These are phyloP conservation scores for Pseudoatta argentina DNA, from an alignment of 1,140 invertebrate species.

Conservation along the genomic window DNA sequence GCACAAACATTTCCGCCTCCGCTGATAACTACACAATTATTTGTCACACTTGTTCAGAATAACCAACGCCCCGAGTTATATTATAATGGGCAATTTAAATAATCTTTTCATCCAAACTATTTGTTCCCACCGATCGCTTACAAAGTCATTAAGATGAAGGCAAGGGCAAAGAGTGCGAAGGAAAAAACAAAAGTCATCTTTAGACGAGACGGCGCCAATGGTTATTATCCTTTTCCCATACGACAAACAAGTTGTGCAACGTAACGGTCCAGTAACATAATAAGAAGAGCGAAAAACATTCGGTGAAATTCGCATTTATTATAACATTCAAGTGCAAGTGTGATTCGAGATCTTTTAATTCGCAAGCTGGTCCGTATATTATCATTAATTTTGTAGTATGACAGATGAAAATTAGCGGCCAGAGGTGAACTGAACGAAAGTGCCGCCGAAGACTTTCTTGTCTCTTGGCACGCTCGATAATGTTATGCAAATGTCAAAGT, in stretches of 20 bases:
- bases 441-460: not conserved
- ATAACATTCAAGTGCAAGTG: not conserved
- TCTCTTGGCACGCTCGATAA: slow-evolving; percentile 25
- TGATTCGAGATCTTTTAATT: not conserved
- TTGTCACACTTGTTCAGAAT: no score
- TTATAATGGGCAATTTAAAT: not conserved
- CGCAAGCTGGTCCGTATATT: not conserved
- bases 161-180: not conserved
- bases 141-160: slow-evolving; percentile 8
- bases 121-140: not conserved
- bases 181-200: slow-evolving; percentile 34
- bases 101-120: not conserved
- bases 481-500: slow-evolving; percentile 55
- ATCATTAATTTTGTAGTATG: slow-evolving; percentile 21
- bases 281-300: slow-evolving; percentile 31
- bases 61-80: no score
- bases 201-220: slow-evolving; percentile 55
- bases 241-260: slow-evolving; percentile 45
- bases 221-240: slow-evolving; percentile 45
- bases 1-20: no score
- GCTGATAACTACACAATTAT: no score
- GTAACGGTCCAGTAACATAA: slow-evolving; percentile 23
- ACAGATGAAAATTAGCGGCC: slow-evolving; percentile 21
- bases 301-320: slow-evolving; percentile 19
- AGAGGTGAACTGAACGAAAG: slow-evolving; percentile 15